Evolutionary conservation across 2,888 invertebrate species (phyloP).

Genomic region (Neocrepidodera transversa): DNA sequence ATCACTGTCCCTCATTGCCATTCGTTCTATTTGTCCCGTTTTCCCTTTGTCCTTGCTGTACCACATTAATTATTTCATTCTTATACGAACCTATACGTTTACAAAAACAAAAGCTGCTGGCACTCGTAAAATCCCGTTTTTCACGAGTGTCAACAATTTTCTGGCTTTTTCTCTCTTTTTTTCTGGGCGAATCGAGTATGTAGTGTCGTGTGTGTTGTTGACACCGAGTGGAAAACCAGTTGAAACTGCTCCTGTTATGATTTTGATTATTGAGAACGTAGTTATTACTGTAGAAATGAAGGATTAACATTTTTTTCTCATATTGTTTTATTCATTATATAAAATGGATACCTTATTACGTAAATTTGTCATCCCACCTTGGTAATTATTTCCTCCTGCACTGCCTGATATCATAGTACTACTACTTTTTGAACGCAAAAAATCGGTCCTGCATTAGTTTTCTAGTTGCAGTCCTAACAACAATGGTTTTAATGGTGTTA

Average conservation of each 20-base stretch:
- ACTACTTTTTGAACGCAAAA: too few relatives aligned
- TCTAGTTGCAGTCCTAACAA: too few relatives aligned
- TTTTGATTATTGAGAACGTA: background rate
- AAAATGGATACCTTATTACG: too few relatives aligned
- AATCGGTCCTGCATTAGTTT: too few relatives aligned
- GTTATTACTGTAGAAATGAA: too few relatives aligned
- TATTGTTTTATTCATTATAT: too few relatives aligned
- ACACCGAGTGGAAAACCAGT: background rate
- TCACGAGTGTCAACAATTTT: conserved; percentile 9
- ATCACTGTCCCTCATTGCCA: background rate
- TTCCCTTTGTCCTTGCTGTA: background rate
- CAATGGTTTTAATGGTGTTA: too few relatives aligned
- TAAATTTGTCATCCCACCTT: too few relatives aligned
- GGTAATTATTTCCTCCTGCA: too few relatives aligned
- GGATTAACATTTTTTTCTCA: too few relatives aligned
- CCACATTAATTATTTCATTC: conserved; percentile 22
- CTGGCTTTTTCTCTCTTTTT: conserved; percentile 7
- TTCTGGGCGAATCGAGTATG: background rate
- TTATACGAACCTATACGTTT: conserved; percentile 14
- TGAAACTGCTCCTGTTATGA: background rate
- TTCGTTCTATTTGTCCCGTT: background rate
- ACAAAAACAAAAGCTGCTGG: conserved; percentile 12
- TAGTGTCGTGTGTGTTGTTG: background rate
- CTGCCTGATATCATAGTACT: too few relatives aligned
- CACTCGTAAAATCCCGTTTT: conserved; percentile 11